Conservation (phyloP, 1,140 invertebrate species). For the Hylaeus volcanicus region DNA sequence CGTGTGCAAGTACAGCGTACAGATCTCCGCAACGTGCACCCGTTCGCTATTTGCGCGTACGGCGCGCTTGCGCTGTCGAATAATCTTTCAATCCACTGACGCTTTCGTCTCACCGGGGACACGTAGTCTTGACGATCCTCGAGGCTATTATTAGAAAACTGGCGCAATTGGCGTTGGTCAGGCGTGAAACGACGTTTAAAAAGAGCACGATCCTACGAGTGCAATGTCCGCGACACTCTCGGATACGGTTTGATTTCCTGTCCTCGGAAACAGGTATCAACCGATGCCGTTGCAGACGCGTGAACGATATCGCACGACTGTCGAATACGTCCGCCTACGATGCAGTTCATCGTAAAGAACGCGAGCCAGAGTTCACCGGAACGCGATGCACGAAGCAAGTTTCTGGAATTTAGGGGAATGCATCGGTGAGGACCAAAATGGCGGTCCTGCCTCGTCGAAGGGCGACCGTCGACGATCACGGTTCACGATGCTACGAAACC, state of each 20-base stretch:
- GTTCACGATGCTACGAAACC: no score
- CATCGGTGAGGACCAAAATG: conserved; percentile 44
- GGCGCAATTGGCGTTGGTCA: not conserved
- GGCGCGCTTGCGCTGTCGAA: conserved; percentile 55
- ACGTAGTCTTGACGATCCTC: conserved; percentile 1
- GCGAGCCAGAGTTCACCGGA: not conserved
- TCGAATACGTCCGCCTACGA: not conserved
- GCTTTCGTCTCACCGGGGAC: conserved; percentile 37
- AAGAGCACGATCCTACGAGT: not conserved
- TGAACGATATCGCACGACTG: no score
- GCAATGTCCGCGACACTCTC: not conserved
- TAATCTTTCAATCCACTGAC: conserved; percentile 42
- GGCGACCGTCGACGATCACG: not conserved
- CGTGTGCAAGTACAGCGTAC: conserved; percentile 63
- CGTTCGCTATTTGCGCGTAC: conserved; percentile 59
- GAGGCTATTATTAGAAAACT: conserved; percentile 13
- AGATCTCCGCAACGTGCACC: conserved; percentile 59
- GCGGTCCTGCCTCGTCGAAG: not conserved
- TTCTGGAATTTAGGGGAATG: not conserved
- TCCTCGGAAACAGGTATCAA: no score
- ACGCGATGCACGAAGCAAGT: no score
- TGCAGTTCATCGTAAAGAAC: not conserved
- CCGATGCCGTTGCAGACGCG: not conserved
- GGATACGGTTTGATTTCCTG: not conserved
- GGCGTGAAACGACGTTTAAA: not conserved